phyloP scores from a whole-genome alignment of 2,797 vertebrate species.

The Babyrousa celebensis region DNA sequence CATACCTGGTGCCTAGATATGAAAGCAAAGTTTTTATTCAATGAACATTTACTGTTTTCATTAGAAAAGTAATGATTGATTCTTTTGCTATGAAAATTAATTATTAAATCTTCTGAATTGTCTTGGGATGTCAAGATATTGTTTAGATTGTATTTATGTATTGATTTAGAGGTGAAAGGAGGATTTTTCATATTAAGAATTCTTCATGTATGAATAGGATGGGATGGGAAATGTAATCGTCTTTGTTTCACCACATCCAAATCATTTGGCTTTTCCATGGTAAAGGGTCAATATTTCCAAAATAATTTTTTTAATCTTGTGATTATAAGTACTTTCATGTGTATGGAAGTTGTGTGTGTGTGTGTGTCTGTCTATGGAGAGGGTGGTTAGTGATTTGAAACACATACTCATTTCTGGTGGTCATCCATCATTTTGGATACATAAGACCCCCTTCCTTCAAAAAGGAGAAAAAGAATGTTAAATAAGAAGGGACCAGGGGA shows the following conservation, averaged over 20 bases:
- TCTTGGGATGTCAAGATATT: neutral
- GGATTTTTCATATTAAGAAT: neutral
- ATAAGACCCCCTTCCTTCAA: neutral
- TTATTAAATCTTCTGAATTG: slow-evolving; percentile 16
- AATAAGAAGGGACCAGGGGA: neutral
- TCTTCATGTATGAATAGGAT: slow-evolving; percentile 5
- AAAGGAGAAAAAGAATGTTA: neutral
- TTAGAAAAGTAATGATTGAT: neutral
- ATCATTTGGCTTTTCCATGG: neutral
- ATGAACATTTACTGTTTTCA: neutral
- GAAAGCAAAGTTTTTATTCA: neutral
- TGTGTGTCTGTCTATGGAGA: neutral
- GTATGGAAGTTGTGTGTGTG: neutral
- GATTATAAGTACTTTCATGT: neutral
- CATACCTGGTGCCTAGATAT: neutral
- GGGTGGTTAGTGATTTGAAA: neutral
- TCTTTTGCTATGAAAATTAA: neutral
- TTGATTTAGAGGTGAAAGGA: neutral
- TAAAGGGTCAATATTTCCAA: neutral
- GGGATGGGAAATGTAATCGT: neutral
- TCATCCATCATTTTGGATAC: neutral
- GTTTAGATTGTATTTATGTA: slow-evolving; percentile 43
- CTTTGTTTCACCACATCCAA: neutral
- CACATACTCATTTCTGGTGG: neutral
- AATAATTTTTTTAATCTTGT: neutral